Base-by-base conservation (phyloP, 2,113 vertebrate species). In the Mus pahari region DNA sequence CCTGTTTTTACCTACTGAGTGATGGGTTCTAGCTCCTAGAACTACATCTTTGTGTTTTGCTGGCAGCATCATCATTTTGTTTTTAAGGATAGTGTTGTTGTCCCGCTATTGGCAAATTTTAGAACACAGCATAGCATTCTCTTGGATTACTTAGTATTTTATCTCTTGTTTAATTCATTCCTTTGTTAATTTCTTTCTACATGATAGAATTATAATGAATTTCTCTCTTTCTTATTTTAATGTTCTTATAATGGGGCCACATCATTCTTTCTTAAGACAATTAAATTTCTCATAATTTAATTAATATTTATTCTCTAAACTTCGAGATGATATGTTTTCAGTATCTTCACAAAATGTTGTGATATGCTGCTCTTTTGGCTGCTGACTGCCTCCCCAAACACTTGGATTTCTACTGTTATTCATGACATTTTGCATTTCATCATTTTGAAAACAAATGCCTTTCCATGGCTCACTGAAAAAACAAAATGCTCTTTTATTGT, bases 171-270 rank as follows among this genome's bases (percentile, higher is more conserved):
- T 91, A 79, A 70, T 70, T 17, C 81, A 45, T 71, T 94, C 3
- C 0, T 78, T 39, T 45, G 14, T 86, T 91, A 73, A 91, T 79
- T 89, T 91, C 92, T 26, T 1, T 86, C 13, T 84, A 26, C 33
- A 60, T 60, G 28, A 78, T 71, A 90, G 24, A 88, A 82, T n/a
- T 53, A 36, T 60, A 94, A 81, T 90, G 10, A 7, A 42, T 79
- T 86, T 88, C 11, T 86, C 2, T 78, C 89, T 87, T 75, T 68
- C 50, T 90, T 92, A 94, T 11, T 81, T 86, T 55, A 39, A 12
- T 50, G 0, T 74, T 87, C 36, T 87, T 92, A 50, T 89, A 89
- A 68, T 20, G 28, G 55, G 5, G 12, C 82, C 24, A 42, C 1
- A 66, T 48, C 75, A 77, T n/a, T 94, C 17, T 89, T 39, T 90